These are phyloP conservation scores for Hydrozoanthus gracilis DNA, from an alignment of 92 coral and sea anemone genomes.

Conservation along the genomic window DNA sequence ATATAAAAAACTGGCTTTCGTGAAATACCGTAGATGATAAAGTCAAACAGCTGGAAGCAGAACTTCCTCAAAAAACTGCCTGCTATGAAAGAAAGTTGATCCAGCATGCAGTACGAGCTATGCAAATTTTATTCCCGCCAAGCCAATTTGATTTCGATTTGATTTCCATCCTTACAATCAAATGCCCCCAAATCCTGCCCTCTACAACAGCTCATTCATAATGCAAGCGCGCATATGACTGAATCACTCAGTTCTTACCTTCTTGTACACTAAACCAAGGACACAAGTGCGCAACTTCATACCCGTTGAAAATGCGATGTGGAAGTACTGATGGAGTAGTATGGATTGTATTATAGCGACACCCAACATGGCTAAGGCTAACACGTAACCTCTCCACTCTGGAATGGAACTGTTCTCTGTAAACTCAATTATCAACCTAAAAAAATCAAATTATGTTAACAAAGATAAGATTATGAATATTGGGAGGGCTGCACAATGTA, in stretches of 20 bases:
- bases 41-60: too few species aligned
- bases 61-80: too few species aligned
- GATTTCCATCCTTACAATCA: too few species aligned
- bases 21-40: too few species aligned
- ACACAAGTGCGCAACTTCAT: slow-evolving; percentile 75
- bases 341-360: slow-evolving; percentile 67
- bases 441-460: not conserved
- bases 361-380: slow-evolving; percentile 69
- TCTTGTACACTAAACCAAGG: slow-evolving; percentile 74
- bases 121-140: too few species aligned
- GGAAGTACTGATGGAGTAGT: slow-evolving; percentile 75
- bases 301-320: slow-evolving; percentile 63
- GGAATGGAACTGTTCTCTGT: slow-evolving; percentile 59
- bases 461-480: too few species aligned
- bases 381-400: slow-evolving; percentile 68
- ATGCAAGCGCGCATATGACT: not conserved
- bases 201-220: not conserved
- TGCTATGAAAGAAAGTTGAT: too few species aligned
- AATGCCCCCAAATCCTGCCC: too few species aligned
- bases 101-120: too few species aligned
- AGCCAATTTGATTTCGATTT: too few species aligned
- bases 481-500: too few species aligned
- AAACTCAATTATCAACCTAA: slow-evolving; percentile 73
- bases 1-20: too few species aligned
- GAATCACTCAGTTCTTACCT: slow-evolving; percentile 47